Percentiles rank a stretch among this genome's conserved stretches.
Evolutionary conservation across 2,888 invertebrate species (phyloP).

Genomic region (Margaritifera margaritifera): DNA sequence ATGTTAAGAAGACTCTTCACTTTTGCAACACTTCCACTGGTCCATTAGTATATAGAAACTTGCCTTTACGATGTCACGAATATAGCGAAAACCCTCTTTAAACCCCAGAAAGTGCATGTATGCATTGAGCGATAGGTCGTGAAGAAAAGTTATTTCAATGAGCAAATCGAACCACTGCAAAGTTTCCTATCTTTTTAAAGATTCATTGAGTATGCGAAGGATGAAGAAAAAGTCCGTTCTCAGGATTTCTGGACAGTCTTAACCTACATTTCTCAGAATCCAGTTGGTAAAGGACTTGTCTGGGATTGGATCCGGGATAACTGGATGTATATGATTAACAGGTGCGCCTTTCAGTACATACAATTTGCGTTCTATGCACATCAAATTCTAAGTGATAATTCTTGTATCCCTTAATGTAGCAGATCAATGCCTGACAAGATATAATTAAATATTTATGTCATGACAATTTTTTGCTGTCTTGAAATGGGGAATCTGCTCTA

Average conservation of each 20-base stretch:
- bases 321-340: constrained; percentile 83
- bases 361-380: not conserved
- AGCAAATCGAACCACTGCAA: too few species aligned
- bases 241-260: constrained; percentile 89
- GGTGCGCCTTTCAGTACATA: constrained; percentile 41
- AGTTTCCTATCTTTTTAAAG: constrained; percentile 73
- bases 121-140: not conserved
- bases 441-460: not conserved
- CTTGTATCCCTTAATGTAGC: not conserved
- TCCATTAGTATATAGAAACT: not conserved
- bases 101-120: not conserved
- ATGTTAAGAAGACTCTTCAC: too few species aligned
- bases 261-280: constrained; percentile 80
- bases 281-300: constrained; percentile 82
- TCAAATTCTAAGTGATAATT: not conserved
- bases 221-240: constrained; percentile 83
- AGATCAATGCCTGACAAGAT: not conserved
- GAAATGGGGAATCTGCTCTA: not conserved
- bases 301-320: constrained; percentile 89
- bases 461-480: not conserved
- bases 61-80: not conserved
- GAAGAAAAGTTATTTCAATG: not conserved
- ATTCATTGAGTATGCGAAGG: constrained; percentile 82
- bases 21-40: too few species aligned
- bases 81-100: too few species aligned